Percentiles rank a stretch among this genome's conserved stretches.
phyloP scores from a whole-genome alignment of 2,113 vertebrate genomes.

The Isichthys henryi region DNA sequence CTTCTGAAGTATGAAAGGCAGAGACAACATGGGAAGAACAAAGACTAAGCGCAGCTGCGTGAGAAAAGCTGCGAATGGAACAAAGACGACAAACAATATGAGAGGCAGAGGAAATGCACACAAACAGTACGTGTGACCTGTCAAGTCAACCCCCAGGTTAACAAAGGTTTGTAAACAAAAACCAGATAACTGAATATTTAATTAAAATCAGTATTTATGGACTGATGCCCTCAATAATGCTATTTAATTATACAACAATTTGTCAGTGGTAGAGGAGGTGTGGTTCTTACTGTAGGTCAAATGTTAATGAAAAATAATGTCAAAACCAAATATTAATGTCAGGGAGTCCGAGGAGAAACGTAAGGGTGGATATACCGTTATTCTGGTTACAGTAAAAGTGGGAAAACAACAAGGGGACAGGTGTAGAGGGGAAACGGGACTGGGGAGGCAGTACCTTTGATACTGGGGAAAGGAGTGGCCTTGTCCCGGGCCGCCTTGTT shows the following conservation, averaged over 20 bases:
- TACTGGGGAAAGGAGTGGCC: slow-evolving; percentile 86
- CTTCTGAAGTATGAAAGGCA: background rate
- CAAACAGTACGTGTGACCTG: background rate
- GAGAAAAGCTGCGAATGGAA: no score
- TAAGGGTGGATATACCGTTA: background rate
- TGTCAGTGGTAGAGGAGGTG: background rate
- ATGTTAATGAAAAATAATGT: background rate
- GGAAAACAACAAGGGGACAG: background rate
- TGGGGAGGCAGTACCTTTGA: slow-evolving; percentile 74
- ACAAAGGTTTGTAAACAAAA: background rate
- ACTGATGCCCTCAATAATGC: background rate
- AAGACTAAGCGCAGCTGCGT: background rate
- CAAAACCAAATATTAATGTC: background rate
- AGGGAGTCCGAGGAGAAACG: background rate
- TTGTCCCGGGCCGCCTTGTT: slow-evolving; percentile 93
- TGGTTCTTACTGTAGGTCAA: background rate
- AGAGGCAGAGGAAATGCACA: background rate
- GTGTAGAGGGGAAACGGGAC: background rate
- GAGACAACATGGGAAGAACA: background rate
- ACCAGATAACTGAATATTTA: background rate
- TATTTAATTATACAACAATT: background rate
- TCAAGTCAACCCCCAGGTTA: background rate
- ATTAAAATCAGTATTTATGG: background rate
- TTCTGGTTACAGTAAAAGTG: background rate
- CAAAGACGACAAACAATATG: background rate